A percentile compares a stretch with the other conserved stretches of the same genome.
phyloP scores from a whole-genome alignment of 2,797 vertebrate species.

The Thaleichthys pacificus region DNA sequence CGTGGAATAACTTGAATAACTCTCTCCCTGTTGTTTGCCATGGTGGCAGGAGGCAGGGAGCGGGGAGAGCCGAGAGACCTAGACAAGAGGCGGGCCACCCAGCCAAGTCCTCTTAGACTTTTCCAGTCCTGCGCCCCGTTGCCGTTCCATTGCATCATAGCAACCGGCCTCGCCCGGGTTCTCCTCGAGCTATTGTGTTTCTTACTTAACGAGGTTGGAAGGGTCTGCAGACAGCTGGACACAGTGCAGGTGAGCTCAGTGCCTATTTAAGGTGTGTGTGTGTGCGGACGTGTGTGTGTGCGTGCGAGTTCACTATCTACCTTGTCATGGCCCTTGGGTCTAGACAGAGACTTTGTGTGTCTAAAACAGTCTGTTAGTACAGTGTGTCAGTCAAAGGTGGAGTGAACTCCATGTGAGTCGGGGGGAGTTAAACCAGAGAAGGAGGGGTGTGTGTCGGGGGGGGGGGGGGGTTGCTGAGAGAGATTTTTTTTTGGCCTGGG shows the following conservation, averaged over 20 bases:
- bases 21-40: constrained; percentile 21
- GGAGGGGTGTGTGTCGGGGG: neutral
- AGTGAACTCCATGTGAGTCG: constrained; percentile 22
- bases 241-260: constrained; percentile 47
- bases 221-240: constrained; percentile 39
- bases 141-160: constrained; percentile 57
- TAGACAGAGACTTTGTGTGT: constrained; percentile 36
- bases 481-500: constrained; percentile 47
- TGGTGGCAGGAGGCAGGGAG: constrained; percentile 12
- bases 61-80: constrained; percentile 29
- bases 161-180: constrained; percentile 4
- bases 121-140: constrained; percentile 34
- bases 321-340: constrained; percentile 19
- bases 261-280: neutral
- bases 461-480: neutral
- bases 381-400: constrained; percentile 5
- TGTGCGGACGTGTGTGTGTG: constrained; percentile 4
- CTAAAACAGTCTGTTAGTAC: constrained; percentile 16
- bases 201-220: constrained; percentile 35
- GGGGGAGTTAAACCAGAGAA: too few relatives aligned
- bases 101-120: constrained; percentile 46
- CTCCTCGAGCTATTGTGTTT: constrained; percentile 44
- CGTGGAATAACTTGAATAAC: constrained; percentile 15
- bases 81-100: constrained; percentile 32
- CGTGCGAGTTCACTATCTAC: constrained; percentile 19